phyloP scores from a whole-genome alignment of 2,113 vertebrate genomes.

The Rhea americana region DNA sequence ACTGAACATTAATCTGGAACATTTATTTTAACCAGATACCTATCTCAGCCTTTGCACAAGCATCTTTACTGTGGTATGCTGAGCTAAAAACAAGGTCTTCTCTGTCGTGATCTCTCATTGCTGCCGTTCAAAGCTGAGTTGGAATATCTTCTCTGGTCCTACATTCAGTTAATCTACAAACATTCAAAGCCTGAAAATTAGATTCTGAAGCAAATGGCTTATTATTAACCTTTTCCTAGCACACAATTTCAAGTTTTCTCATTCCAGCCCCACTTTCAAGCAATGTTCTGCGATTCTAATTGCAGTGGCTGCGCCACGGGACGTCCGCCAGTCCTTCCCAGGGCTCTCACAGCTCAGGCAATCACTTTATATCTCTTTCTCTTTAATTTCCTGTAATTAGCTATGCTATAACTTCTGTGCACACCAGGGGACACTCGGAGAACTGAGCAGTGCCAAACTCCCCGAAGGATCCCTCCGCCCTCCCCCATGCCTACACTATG shows the following conservation, averaged over 20 bases:
- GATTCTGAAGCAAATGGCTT: background rate
- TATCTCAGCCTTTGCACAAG: background rate
- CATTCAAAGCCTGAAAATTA: background rate
- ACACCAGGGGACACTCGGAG: background rate
- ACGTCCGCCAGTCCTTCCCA: background rate
- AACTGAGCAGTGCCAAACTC: background rate
- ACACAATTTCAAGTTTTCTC: background rate
- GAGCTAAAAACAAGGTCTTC: background rate
- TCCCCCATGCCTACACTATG: background rate
- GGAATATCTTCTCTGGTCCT: background rate
- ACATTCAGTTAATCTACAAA: background rate
- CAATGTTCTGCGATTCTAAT: background rate
- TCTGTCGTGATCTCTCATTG: background rate
- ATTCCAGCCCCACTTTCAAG: background rate
- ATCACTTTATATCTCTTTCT: background rate
- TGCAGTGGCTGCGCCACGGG: accelerated
- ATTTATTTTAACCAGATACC: background rate
- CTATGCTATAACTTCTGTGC: background rate
- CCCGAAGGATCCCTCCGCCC: background rate
- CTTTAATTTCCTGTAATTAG: conserved; percentile 42
- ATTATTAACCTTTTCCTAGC: background rate
- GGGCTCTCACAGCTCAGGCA: background rate
- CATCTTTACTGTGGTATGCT: background rate
- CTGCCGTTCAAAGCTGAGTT: background rate
- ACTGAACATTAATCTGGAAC: background rate